Evolutionary conservation across 1,140 invertebrate species (phyloP).

Genomic region (Drosophila bocqueti): DNA sequence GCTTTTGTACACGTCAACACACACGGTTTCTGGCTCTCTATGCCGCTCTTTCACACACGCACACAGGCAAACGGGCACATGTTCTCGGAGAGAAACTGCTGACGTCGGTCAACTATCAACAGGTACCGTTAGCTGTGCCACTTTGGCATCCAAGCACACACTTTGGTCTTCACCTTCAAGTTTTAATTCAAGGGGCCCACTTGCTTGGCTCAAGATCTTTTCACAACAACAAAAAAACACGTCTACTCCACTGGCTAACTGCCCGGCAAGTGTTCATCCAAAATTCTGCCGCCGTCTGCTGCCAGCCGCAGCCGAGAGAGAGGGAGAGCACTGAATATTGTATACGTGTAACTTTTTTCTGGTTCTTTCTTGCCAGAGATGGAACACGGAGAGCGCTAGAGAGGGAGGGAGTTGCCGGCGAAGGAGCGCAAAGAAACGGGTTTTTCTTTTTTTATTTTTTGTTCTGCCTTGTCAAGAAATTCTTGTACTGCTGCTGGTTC

Average conservation of each 20-base stretch:
- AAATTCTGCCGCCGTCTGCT: neutral
- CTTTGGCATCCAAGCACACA: conserved; percentile 42
- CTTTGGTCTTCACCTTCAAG: conserved; percentile 23
- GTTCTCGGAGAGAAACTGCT: conserved; percentile 32
- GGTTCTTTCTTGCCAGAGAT: conserved; percentile 51
- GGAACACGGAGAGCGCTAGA: conserved; percentile 7
- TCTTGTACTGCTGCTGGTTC: conserved; percentile 1
- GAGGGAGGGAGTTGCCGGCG: conserved; percentile 33
- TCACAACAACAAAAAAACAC: conserved; percentile 33
- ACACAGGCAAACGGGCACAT: neutral
- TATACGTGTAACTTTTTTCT: conserved; percentile 82
- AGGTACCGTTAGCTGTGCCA: conserved; percentile 72
- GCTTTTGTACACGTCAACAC: conserved; percentile 78
- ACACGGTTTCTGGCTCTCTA: conserved; percentile 7
- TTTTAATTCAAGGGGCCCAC: neutral
- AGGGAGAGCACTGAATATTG: conserved; percentile 48
- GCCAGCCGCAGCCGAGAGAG: conserved; percentile 41
- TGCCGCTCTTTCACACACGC: neutral
- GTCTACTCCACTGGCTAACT: conserved; percentile 55
- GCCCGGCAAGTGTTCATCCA: conserved; percentile 59
- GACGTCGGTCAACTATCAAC: conserved; percentile 67
- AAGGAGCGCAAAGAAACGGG: conserved; percentile 43
- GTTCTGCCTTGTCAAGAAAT: conserved; percentile 13
- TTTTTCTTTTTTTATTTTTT: conserved; percentile 36
- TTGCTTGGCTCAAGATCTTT: conserved; percentile 1